Base-by-base conservation (phyloP, 2,888 invertebrate species). In the Cephus pygmeus region DNA sequence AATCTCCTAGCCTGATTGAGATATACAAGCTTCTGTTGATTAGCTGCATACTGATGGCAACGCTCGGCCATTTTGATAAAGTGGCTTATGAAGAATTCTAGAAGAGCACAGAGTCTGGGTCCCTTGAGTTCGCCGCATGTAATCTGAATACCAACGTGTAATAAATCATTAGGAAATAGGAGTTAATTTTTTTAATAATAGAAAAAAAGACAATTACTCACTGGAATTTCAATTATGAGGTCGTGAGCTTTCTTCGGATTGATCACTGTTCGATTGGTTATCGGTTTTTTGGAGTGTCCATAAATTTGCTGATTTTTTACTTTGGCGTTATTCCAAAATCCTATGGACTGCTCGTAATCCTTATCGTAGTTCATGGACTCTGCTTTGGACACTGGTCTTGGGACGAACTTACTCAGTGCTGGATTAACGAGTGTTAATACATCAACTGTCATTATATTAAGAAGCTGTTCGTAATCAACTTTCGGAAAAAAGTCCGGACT, bases 71-170 rank as follows among this genome's bases (percentile, higher is more conserved):
- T 95, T 76, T 94, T 93, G 68, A 96, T 93, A 85, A 96, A 95
- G 86, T 96, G 96, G 31, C 94, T 92, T 75, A 96, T 94, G 85
- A 97, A 95, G 86, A 95, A 94, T 87, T 95, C 94, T 0, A 96
- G 90, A 1, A 96, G 92, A 77, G 93, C 90, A n/a, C 94, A 92
- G 74, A 94, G 92, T 75, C 95, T 93, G 80, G 94, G 92, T 3
- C 93, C 88, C 77, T 95, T 94, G 89, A 96, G 90, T 87, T 92
- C 92, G 12, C 88, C 90, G 79, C 90, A 92, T 30, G 87, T 85
- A 83, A 89, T 87, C 91, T 92, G 86, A 74, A 23, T 23, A 9
- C 9, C 23, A 56, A 56, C 56, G 23, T 23, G 56, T 23, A 56
- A 56, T 56, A 56, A 23, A 56, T 40, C 40, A 23, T 23, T 56